Evolutionary conservation across 2,113 vertebrate species (phyloP), one percentile per base, ranked within the genome.

Genomic region (Pogona vitticeps): DNA sequence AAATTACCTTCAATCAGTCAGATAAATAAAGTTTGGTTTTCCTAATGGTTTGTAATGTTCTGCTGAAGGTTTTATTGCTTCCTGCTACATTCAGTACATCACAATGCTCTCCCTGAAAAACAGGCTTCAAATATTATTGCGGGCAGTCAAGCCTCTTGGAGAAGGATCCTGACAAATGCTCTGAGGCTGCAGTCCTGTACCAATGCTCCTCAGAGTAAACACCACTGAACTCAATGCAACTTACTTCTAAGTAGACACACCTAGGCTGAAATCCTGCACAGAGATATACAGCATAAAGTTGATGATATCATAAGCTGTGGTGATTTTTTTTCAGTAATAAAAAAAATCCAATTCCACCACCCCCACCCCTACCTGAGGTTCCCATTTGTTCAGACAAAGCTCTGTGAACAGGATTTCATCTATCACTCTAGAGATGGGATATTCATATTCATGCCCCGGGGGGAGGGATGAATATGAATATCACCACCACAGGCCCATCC

Each of bases 41-140:
- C 21, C 77, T 80, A 89, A 88, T 40, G 78, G 65, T 82, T 90
- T 92, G 88, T 85, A 89, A 52, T 3, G 8, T 83, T 73, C 71
- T 86, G 40, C 36, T 26, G 68, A 85, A 93, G 70, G 75, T 82
- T 88, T 18, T 38, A 79, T 9, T 58, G 46, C 8, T 68, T 80
- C 20, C 33, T 12, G 83, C 58, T 86, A 78, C 40, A 63, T 15
- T 9, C 31, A 12, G n/a, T 59, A 83, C 86, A 23, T 81, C 88
- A 88, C 46, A 86, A 76, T 0, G 0, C 26, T 63, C 9, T 52
- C 73, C 28, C 78, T 83, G 67, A 3, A 79, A 94, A 82, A 58
- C 46, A 75, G 65, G 28, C 78, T 82, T 89, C 87, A 88, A 87
- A 76, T 14, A 83, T 42, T 6, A 21, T 9, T 26, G 87, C 3